A percentile compares a stretch with the other conserved stretches of the same genome.
Conservation (phyloP, 2,113 vertebrate genomes). For the Hemiscyllium ocellatum region DNA sequence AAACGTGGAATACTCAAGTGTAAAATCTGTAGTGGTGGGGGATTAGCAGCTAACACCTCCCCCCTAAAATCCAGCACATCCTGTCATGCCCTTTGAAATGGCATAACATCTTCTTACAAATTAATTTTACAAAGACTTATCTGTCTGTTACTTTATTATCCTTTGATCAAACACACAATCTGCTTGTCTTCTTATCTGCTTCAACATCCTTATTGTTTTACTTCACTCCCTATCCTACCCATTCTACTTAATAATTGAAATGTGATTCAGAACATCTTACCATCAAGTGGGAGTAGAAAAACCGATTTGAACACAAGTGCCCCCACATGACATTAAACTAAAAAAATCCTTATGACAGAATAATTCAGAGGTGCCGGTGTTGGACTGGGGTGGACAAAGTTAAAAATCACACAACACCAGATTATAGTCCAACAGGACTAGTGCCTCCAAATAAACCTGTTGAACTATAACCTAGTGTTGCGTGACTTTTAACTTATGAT, state of each 20-base stretch:
- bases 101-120: neutral
- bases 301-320: neutral
- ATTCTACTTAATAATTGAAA: neutral
- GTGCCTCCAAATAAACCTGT: too few relatives aligned
- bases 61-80: neutral
- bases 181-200: neutral
- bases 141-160: neutral
- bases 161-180: neutral
- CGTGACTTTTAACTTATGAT: too few relatives aligned
- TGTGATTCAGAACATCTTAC: neutral
- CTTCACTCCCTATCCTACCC: neutral
- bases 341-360: neutral
- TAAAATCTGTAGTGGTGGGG: too few relatives aligned
- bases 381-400: too few relatives aligned
- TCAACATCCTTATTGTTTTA: neutral
- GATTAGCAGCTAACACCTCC: neutral
- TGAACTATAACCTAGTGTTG: too few relatives aligned
- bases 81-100: neutral
- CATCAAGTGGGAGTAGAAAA: neutral
- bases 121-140: neutral
- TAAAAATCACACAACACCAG: too few relatives aligned
- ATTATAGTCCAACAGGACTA: too few relatives aligned
- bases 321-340: neutral
- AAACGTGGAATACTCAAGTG: too few relatives aligned
- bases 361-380: too few relatives aligned